Evolutionary conservation across 53 echinoderm and acorn worm species (phyloP), one percentile per base, ranked within the genome.

Genomic region (Antedon mediterranea): DNA sequence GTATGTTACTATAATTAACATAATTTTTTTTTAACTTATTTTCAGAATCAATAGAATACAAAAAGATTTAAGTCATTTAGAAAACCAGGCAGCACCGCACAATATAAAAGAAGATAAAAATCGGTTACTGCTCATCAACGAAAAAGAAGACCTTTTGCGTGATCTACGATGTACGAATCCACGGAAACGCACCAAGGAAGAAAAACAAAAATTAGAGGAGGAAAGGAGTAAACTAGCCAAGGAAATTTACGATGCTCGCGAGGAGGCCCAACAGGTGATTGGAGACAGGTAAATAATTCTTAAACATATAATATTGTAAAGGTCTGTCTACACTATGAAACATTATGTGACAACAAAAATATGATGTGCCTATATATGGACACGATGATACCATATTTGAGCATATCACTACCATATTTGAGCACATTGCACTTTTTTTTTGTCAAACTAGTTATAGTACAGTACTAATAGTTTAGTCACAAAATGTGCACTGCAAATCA

Each of bases 141-240:
- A 91, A 43, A 91, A 91, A 71, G 88, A 85, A 30, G 87, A 85
- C 9, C 81, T 91, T 20, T 81, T 91, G 0, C 83, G 78, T 41
- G 91, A 91, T 43, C 32, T 91, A 43, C 85, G 74, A 75, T 85
- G 81, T 73, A 83, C 78, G 7, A 82, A 85, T 29, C 80, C 80
- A 11, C 79, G 80, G 72, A 91, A 88, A 71, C 75, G 88, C 11
- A 81, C 81, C 28, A 75, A 85, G 26, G 91, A 88, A 31, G 91
- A 91, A 30, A 82, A 75, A 78, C 44, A 44, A 32, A 80, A 74
- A 72, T 72, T 88, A 43, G 85, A 88, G 78, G 83, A 77, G 71
- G 85, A 83, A 71, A 85, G 79, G 29, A 76, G 85, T n/a, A 74
- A 77, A 32, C 74, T 91, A 28, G 83, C 80, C 30, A 77, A 74